These are phyloP conservation scores for Montifringilla adamsi DNA, from an alignment of 2,113 vertebrate species.

Conservation along the genomic window DNA sequence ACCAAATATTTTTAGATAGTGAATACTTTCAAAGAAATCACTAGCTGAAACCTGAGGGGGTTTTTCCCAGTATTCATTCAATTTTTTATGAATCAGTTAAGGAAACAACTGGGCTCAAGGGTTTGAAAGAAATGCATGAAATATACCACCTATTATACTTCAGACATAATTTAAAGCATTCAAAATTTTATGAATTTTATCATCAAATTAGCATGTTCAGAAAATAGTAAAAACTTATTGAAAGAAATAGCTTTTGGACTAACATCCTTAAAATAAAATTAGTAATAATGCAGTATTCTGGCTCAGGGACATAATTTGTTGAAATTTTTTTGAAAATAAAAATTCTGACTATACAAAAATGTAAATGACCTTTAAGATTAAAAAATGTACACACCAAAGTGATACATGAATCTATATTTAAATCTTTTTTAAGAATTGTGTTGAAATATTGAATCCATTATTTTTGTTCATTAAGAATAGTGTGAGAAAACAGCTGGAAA, in stretches of 20 bases:
- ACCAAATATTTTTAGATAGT: background rate
- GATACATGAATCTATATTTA: background rate
- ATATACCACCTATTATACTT: background rate
- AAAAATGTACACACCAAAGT: background rate
- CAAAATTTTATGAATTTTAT: background rate
- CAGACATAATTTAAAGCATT: background rate
- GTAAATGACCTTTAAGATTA: background rate
- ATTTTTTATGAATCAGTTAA: background rate
- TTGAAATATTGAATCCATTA: background rate
- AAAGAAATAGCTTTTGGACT: background rate
- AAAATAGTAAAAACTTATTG: background rate
- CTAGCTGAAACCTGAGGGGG: accelerated
- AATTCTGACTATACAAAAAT: background rate
- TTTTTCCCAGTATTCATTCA: background rate
- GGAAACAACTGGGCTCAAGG: background rate
- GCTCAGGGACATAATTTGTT: background rate
- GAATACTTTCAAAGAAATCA: background rate
- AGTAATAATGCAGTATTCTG: background rate
- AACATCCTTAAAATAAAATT: background rate
- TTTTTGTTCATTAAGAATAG: conserved; percentile 37
- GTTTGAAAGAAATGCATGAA: background rate
- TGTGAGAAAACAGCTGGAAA: background rate
- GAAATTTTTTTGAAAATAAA: background rate
- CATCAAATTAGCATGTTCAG: background rate
- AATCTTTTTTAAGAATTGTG: background rate